Conservation (phyloP, 2,888 invertebrate genomes). For the Epistrophe eligans region DNA sequence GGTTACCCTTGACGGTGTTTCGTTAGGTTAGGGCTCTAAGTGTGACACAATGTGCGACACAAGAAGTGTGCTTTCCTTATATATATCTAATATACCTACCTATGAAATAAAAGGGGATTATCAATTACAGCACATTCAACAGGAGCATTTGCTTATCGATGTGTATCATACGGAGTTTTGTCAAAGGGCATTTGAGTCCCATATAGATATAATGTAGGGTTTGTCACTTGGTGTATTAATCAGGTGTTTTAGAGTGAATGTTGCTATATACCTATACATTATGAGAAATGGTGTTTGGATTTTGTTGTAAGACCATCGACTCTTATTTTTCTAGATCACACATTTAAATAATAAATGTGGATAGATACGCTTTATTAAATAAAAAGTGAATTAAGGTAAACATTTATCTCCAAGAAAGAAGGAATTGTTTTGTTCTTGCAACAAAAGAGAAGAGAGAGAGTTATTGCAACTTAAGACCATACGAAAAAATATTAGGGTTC, state of each 20-base stretch:
- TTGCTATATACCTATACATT: not conserved
- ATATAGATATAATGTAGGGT: constrained; percentile 10
- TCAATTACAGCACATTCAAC: constrained; percentile 72
- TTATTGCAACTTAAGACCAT: too few species aligned
- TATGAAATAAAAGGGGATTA: constrained; percentile 50
- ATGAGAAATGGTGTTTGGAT: not conserved
- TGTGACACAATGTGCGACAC: constrained; percentile 65
- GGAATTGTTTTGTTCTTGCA: too few species aligned
- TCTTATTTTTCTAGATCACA: too few species aligned
- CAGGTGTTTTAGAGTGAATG: constrained; percentile 29
- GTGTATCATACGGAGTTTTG: constrained; percentile 51
- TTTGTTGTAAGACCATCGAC: too few species aligned
- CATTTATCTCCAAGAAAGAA: too few species aligned
- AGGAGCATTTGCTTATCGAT: constrained; percentile 64
- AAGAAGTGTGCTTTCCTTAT: constrained; percentile 61
- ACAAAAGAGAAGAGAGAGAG: too few species aligned
- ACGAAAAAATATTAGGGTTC: too few species aligned
- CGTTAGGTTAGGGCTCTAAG: constrained; percentile 64
- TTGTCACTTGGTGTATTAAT: constrained; percentile 19
- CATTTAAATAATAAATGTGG: too few species aligned
- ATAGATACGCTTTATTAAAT: too few species aligned
- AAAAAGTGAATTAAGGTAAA: too few species aligned
- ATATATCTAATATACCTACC: too few species aligned
- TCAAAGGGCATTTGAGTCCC: constrained; percentile 22
- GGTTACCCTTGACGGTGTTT: constrained; percentile 69